Evolutionary conservation across 2,888 invertebrate species (phyloP), one percentile per base, ranked within the genome.

Genomic region (Cyclophora albipunctata): DNA sequence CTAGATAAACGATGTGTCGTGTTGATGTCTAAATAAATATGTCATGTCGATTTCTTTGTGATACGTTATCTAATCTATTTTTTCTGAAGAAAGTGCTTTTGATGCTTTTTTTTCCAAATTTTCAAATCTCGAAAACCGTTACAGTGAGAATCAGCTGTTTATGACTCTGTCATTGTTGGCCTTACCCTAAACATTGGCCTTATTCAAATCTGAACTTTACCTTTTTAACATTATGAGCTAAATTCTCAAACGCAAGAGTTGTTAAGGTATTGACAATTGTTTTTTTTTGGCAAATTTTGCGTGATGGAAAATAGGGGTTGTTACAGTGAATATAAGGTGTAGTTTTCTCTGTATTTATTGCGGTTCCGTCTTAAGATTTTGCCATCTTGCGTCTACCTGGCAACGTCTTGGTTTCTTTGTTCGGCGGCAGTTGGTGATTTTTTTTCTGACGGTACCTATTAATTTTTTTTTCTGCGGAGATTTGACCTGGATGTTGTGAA

Each of bases 321-420:
- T 35, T 0, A 0, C 7, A 3, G 7, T 0, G 1, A 49, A 20
- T 20, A 20, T 69, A 67, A 52, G 55, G 64, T 54, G 47, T 37
- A 51, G 47, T 47, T 51, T 62, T 3, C 7, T 7, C 5, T 51
- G 37, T 37, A 42, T 6, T 45, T 49, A 62, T 66, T 62, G 20
- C 61, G 50, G 57, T 48, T 55, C 60, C 76, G 81, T 81, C 84
- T 84, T 81, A 84, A 83, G 84, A 78, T 75, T 37, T 74, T 77
- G 71, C 73, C 83, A 84, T 86, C 84, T 86, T 85, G 78, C 77
- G 63, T 67, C 69, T 84, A 87, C 87, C 87, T 86, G 86, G 65
- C 66, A 41, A 71, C 69, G 71, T 75, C 79, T 78, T 79, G 63
- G 64, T 48, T 52, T 45, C 65, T 70, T 82, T 82, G 78, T 82